A percentile compares a stretch with the other conserved stretches of the same genome.
Conservation (phyloP, 2,888 invertebrate genomes). For the Callinectes sapidus region DNA sequence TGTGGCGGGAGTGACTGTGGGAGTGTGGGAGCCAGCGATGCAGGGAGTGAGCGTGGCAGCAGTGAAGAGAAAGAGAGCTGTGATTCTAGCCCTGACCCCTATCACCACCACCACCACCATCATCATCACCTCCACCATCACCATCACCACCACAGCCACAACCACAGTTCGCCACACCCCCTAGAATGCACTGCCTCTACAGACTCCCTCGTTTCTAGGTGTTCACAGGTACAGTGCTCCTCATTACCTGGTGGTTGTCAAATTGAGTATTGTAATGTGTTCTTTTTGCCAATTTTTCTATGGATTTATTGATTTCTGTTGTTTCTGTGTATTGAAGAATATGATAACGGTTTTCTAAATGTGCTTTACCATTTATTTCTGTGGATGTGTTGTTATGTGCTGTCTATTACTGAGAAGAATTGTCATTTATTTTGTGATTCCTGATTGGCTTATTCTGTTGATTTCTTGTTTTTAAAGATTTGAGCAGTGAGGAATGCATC, state of each 20-base stretch:
- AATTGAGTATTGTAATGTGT: not conserved
- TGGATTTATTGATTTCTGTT: not conserved
- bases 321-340: not conserved
- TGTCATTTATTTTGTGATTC: not conserved
- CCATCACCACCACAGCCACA: slow-evolving; percentile 48
- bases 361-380: too few relatives aligned
- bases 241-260: not conserved
- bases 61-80: slow-evolving; percentile 67
- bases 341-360: too few relatives aligned
- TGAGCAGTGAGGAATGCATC: not conserved
- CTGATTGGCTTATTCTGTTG: not conserved
- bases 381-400: too few relatives aligned
- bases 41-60: slow-evolving; percentile 62
- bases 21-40: slow-evolving; percentile 60
- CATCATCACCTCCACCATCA: slow-evolving; percentile 48
- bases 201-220: slow-evolving; percentile 67
- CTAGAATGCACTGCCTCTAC: slow-evolving; percentile 66
- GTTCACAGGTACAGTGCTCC: slow-evolving; percentile 56
- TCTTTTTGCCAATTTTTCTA: not conserved
- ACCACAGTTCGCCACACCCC: slow-evolving; percentile 56
- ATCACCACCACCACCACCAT: slow-evolving; percentile 48
- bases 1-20: slow-evolving; percentile 62
- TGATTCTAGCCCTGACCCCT: slow-evolving; percentile 58
- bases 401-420: too few relatives aligned
- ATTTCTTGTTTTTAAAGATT: not conserved